Evolutionary conservation across 2,797 vertebrate species (phyloP).

Genomic region (Sebastes diaconus): DNA sequence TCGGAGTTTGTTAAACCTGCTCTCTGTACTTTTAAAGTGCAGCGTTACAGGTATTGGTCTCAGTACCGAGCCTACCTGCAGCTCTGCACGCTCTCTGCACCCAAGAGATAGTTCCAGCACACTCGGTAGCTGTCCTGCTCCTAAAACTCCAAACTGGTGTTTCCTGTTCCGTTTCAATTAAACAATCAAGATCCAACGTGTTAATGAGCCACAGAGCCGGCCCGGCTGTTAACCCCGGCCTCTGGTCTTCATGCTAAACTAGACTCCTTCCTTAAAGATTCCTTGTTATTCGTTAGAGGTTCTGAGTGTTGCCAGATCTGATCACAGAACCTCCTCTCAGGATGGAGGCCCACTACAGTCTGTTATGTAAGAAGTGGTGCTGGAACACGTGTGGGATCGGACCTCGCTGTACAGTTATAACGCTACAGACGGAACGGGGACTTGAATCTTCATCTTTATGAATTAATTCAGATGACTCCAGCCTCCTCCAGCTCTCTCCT

Average conservation of each 20-base stretch:
- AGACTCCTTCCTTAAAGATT: not conserved
- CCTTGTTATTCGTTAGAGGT: not conserved
- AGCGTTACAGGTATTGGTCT: no score
- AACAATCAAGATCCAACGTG: no score
- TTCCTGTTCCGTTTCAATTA: no score
- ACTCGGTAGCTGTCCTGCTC: no score
- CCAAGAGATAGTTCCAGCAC: no score
- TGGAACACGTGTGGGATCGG: constrained; percentile 7
- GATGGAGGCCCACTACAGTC: not conserved
- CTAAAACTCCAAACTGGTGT: no score
- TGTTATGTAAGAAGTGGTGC: constrained; percentile 13
- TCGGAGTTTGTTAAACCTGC: no score
- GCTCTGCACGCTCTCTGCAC: no score
- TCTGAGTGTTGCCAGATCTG: not conserved
- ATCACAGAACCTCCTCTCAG: not conserved
- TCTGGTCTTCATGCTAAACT: not conserved
- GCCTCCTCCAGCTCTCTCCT: not conserved
- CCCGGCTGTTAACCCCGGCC: not conserved
- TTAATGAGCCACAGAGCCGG: not conserved
- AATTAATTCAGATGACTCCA: not conserved
- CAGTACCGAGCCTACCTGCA: no score
- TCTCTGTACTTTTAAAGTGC: no score
- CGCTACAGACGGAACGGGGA: not conserved
- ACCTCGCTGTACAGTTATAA: not conserved
- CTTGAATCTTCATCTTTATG: not conserved